Evolutionary conservation across 2,113 vertebrate species (phyloP), one percentile per base, ranked within the genome.

Genomic region (Pteruthius melanotis): DNA sequence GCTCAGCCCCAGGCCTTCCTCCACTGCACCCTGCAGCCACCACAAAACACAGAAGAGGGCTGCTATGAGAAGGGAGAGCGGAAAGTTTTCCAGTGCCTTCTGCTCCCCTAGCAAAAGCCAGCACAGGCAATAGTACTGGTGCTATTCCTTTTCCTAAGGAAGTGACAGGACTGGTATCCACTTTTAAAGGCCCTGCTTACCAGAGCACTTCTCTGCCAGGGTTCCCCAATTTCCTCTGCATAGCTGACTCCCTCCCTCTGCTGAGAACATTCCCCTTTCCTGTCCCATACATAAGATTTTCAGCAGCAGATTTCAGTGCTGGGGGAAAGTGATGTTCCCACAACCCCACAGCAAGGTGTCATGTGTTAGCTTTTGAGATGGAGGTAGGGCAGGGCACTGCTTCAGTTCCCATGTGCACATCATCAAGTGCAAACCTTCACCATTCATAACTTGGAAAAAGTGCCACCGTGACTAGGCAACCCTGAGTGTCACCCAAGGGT

Each of bases 1-100:
- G 77, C 65, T 97, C 81, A 95, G 59, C 28, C 95, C 95, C 81
- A 97, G 89, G 22, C 93, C 94, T 69, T 97, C 94, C 37, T 97
- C 94, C 77, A 96, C 94, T 9, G 89, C 91, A 50, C 95, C 94
- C 94, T 97, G 87, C 56, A 94, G 52, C 30, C 86, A 74, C 4
- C 75, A 60, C 13, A 74, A 63, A 81, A 77, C 52, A 94, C 24
- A 82, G 54, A 45, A n/a, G 30, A 82, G 15, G 5, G 21, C 7
- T 87, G 44, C 40, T 1, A 1, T 61, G 37, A 83, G 64, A 81
- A 69, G 11, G 44, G 22, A 79, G 22, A 45, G 8, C 8, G 15
- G 28, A 16, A 66, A 40, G 13, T 57, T 42, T 78, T 71, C 33
- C 30, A n/a, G 27, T 30, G 33, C 16, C 17, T 81, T 80, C 54